Conservation (phyloP, 2,113 vertebrate species). For the Platysteira castanea region DNA sequence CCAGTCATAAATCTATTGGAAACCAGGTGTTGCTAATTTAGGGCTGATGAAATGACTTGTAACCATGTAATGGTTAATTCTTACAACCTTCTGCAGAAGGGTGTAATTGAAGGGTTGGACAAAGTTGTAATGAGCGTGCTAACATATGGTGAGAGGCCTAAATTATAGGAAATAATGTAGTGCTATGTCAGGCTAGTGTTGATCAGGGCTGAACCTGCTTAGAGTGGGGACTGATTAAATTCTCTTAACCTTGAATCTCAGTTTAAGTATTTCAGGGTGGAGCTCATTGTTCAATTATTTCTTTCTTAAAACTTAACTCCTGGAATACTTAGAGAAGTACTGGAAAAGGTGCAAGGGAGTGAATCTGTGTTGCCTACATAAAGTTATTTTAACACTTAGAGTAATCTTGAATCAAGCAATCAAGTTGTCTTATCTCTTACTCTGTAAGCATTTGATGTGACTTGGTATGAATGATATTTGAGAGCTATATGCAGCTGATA, state of each 20-base stretch:
- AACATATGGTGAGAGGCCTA: not conserved
- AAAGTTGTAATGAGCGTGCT: constrained; percentile 11
- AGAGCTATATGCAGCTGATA: not conserved
- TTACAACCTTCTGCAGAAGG: not conserved
- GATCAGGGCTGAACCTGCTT: not conserved
- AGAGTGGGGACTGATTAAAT: not conserved
- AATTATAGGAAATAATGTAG: not conserved
- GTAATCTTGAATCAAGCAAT: not conserved
- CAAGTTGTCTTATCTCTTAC: not conserved
- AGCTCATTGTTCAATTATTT: not conserved
- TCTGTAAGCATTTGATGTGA: not conserved
- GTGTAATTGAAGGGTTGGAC: constrained; percentile 7
- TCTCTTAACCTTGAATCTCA: not conserved
- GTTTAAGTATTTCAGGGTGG: not conserved
- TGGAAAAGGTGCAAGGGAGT: not conserved
- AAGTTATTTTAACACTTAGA: not conserved
- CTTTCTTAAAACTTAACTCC: not conserved
- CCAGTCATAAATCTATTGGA: constrained; percentile 4
- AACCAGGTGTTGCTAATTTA: constrained; percentile 32
- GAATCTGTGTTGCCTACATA: not conserved
- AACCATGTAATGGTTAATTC: constrained; percentile 42
- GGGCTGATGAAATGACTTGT: constrained; percentile 23
- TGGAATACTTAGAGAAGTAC: not conserved
- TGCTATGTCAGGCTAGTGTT: not conserved
- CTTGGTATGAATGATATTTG: not conserved